Base-by-base conservation (phyloP, 1,140 invertebrate genomes). In the Aphis gossypii region DNA sequence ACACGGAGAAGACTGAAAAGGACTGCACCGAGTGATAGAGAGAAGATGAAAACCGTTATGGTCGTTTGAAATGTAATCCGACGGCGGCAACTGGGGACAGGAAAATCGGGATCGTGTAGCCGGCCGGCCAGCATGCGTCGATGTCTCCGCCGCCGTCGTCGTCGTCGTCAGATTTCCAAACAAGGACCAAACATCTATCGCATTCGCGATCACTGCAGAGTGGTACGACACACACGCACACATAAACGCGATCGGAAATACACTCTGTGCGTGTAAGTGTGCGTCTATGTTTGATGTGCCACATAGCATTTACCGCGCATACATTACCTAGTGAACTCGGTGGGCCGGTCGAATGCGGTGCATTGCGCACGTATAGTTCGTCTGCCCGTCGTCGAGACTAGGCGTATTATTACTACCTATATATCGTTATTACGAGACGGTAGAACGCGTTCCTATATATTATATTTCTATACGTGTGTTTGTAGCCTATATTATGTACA, bases 101-200 rank as follows among this genome's bases (percentile, higher is more conserved):
- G 89, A 90, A 90, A 90, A 90, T 46, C 89, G 56, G 89, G 89
- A 90, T 90, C 56, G 48, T 89, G 88, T 89, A 25, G 88, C 46
- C 35, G 51, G 20, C 23, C 44, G 25, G 60, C 30, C 60, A 30
- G n/a, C 60, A n/a, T 76, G 4, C 60, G 60, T 68, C 56, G 56
- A 2, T 7, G 54, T 1, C 38, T 1, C 38, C 38, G 38, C 38
- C 38, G 38, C 1, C 38, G 38, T 60, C 7, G 54, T 25, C 56
- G 51, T 38, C 51, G 89, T 60, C 89, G 41, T 60, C 89, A 41
- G 56, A 90, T 90, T 35, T 90, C 89, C 89, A 90, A 68, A 90
- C 89, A 68, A 68, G 88, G 88, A 89, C 51, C 87, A 89, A 89
- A 89, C 30, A 21, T 89, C 48, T 25, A 51, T 46, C 84, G 41